A percentile compares a stretch with the other conserved stretches of the same genome.
These are phyloP conservation scores for Heliconius hewitsoni DNA, from an alignment of 1,140 invertebrate species.

Conservation along the genomic window DNA sequence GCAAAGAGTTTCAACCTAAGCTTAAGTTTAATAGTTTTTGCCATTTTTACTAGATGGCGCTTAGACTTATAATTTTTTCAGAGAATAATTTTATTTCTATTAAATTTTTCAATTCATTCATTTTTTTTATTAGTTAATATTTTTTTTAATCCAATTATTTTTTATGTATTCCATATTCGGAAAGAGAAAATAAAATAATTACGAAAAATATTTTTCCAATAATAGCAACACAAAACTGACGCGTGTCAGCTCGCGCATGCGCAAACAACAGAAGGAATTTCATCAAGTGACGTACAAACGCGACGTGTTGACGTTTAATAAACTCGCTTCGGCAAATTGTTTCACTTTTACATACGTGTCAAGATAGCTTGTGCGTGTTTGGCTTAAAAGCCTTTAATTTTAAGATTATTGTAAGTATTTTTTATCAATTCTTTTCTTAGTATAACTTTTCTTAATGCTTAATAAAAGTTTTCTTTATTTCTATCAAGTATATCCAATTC, in stretches of 20 bases:
- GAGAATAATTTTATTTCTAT: no score
- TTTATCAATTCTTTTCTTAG: conserved; percentile 24
- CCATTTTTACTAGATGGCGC: neutral
- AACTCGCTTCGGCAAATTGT: conserved; percentile 43
- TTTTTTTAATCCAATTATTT: neutral
- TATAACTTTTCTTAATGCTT: neutral
- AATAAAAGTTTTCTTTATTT: neutral
- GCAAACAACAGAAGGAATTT: conserved; percentile 29
- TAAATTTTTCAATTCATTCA: no score
- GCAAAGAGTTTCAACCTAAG: neutral
- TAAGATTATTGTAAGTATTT: conserved; percentile 73
- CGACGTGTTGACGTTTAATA: conserved; percentile 55
- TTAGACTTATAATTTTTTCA: neutral
- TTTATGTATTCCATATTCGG: neutral
- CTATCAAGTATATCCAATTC: conserved; percentile 13
- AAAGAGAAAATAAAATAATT: neutral
- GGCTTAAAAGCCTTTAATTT: conserved; percentile 70
- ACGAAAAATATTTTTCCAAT: neutral
- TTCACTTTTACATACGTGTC: conserved; percentile 79
- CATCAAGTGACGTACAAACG: conserved; percentile 48
- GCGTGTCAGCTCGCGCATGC: conserved; percentile 52
- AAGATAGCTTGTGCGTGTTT: conserved; percentile 66
- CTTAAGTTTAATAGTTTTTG: neutral
- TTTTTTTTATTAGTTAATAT: no score
- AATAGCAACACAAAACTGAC: conserved; percentile 54